These are phyloP conservation scores for Hemicordylus capensis DNA, from an alignment of 2,113 vertebrate genomes.

Conservation along the genomic window DNA sequence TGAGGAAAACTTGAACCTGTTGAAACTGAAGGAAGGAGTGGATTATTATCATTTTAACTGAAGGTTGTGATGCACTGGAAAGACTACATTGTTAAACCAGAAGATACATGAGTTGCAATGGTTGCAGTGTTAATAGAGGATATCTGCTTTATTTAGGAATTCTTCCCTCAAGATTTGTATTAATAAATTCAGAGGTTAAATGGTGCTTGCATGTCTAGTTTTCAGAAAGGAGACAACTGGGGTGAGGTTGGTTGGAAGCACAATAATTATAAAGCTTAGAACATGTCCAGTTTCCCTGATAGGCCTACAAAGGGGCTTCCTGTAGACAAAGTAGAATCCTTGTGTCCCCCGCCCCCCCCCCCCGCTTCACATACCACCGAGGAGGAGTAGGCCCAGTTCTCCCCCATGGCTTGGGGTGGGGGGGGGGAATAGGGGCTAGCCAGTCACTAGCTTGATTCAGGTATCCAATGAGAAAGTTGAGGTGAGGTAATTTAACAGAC, in stretches of 20 bases:
- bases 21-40: slow-evolving; percentile 81
- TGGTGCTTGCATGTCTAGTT: background rate
- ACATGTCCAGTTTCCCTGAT: too few relatives aligned
- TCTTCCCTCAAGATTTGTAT: background rate
- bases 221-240: background rate
- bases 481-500: background rate
- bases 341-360: too few relatives aligned
- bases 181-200: fast-evolving
- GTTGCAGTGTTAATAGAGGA: background rate
- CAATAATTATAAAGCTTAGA: background rate
- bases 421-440: too few relatives aligned
- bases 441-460: too few relatives aligned
- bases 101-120: background rate
- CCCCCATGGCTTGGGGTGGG: background rate
- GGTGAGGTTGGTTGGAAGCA: background rate
- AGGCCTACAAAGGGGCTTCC: background rate
- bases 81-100: background rate
- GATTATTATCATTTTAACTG: slow-evolving; percentile 84
- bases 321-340: background rate
- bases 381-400: background rate
- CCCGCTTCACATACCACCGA: too few relatives aligned
- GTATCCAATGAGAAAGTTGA: background rate
- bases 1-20: slow-evolving; percentile 84
- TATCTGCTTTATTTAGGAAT: background rate
- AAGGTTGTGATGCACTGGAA: slow-evolving; percentile 15